Evolutionary conservation across 2,888 invertebrate species (phyloP).

Genomic region (Neelides folsomi): DNA sequence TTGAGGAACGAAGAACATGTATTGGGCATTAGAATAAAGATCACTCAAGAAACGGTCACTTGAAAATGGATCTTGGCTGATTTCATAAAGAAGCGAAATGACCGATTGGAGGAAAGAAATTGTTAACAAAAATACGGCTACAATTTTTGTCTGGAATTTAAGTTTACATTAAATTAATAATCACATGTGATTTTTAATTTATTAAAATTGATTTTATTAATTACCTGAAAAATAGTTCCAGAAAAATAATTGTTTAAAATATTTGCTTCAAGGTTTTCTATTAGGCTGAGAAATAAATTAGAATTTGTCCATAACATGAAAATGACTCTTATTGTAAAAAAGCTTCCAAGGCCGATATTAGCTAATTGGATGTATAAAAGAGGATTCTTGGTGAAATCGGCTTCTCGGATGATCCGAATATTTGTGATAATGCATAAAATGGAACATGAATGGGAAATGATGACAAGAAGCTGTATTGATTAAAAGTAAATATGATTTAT

Average conservation of each 20-base stretch:
- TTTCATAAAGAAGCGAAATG: conserved; percentile 3
- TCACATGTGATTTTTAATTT: not conserved
- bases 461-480: no score
- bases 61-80: conserved; percentile 3
- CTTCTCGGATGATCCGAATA: conserved; percentile 9
- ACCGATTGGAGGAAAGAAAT: conserved; percentile 2
- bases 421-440: conserved; percentile 3
- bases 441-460: no score
- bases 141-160: conserved; percentile 2
- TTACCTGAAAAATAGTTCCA: not conserved
- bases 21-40: not conserved
- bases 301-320: conserved; percentile 8
- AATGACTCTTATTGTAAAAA: conserved; percentile 7
- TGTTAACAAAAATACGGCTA: not conserved
- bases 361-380: conserved; percentile 9
- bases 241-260: conserved; percentile 7
- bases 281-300: conserved; percentile 3
- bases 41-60: no score
- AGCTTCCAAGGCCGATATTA: conserved; percentile 4
- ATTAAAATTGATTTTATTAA: not conserved
- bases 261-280: conserved; percentile 4
- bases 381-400: conserved; percentile 9
- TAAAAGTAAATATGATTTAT: no score
- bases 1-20: conserved; percentile 3
- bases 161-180: no score